Percentiles rank a stretch among this genome's conserved stretches.
These are phyloP conservation scores for Cantharis lateralis DNA, from an alignment of 2,888 invertebrate genomes.

Conservation along the genomic window DNA sequence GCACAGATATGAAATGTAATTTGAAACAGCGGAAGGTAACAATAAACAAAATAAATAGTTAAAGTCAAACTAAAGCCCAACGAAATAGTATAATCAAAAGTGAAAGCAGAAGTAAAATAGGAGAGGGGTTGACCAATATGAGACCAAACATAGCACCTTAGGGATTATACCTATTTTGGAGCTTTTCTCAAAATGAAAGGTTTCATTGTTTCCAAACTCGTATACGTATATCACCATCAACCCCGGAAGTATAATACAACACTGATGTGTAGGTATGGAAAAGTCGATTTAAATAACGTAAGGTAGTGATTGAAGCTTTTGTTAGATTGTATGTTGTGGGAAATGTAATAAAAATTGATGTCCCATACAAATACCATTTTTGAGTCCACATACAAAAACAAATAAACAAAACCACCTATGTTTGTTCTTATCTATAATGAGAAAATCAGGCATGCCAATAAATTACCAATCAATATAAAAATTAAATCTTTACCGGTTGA, in stretches of 20 bases:
- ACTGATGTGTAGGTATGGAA: conserved; percentile 8
- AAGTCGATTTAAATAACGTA: conserved; percentile 20
- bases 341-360: conserved; percentile 16
- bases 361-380: conserved; percentile 9
- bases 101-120: conserved; percentile 26
- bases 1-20: neutral
- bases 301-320: conserved; percentile 8
- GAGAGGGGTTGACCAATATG: conserved; percentile 27
- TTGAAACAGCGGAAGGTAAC: neutral
- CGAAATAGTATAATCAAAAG: conserved; percentile 27
- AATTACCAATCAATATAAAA: conserved; percentile 16
- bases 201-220: conserved; percentile 29
- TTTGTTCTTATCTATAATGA: conserved; percentile 30
- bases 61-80: conserved; percentile 18
- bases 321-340: conserved; percentile 13
- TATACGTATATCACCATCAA: conserved; percentile 16
- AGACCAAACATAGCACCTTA: conserved; percentile 25
- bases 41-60: neutral
- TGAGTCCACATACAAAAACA: conserved; percentile 8
- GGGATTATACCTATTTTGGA: conserved; percentile 30
- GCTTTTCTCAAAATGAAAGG: conserved; percentile 28
- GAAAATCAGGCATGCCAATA: conserved; percentile 29
- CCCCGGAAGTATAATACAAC: neutral
- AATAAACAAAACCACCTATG: conserved; percentile 9
- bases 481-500: conserved; percentile 14